phyloP scores from a whole-genome alignment of 2,888 invertebrate species.

The Drosophila cyrtoloma region DNA sequence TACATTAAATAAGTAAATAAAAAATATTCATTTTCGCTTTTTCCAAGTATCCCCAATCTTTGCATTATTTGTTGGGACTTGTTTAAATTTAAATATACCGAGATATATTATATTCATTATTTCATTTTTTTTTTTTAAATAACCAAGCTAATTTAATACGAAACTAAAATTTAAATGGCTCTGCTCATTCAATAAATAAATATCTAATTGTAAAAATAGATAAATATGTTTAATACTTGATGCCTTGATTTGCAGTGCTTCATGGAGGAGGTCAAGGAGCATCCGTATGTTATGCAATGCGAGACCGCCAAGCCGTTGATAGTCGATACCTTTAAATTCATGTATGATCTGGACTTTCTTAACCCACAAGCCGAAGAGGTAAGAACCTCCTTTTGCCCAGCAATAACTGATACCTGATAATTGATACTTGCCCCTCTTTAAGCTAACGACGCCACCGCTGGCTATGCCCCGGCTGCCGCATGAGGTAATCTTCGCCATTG shows the following conservation, averaged over 20 bases:
- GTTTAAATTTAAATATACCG: not conserved
- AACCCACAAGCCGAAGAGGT: slow-evolving; percentile 92
- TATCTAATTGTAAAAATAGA: not conserved
- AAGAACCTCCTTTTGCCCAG: slow-evolving; percentile 36
- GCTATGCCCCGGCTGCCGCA: slow-evolving; percentile 94
- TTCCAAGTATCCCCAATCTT: not conserved
- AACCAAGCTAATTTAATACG: not conserved
- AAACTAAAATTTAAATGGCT: not conserved
- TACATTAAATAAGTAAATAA: not conserved
- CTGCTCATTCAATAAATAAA: not conserved
- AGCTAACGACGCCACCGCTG: slow-evolving; percentile 91
- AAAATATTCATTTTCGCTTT: not conserved
- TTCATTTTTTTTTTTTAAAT: not conserved
- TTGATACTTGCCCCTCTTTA: slow-evolving; percentile 56
- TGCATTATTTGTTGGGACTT: not conserved
- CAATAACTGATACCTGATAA: slow-evolving; percentile 53
- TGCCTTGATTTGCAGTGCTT: slow-evolving; percentile 89
- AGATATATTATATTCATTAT: not conserved
- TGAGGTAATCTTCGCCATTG: slow-evolving; percentile 94
- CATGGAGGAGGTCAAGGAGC: slow-evolving; percentile 95
- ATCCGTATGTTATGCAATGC: slow-evolving; percentile 93
- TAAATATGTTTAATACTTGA: not conserved
- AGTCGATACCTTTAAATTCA: slow-evolving; percentile 95
- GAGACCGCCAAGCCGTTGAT: slow-evolving; percentile 94
- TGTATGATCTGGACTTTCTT: slow-evolving; percentile 96